Percentiles rank a stretch among this genome's conserved stretches.
Conservation (phyloP, 2,888 invertebrate genomes). For the Phyllotreta striolata region DNA sequence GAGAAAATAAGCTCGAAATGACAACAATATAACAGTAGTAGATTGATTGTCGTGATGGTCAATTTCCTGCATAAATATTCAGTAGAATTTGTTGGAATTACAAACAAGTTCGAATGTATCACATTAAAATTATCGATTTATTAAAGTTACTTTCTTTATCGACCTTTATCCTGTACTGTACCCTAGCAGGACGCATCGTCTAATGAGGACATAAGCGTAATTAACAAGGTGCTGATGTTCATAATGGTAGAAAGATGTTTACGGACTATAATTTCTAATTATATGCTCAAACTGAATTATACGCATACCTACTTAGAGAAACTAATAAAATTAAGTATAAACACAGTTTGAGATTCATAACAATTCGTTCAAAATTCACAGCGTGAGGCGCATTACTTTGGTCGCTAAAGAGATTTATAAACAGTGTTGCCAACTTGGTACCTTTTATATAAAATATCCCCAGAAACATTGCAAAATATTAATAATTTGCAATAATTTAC, state of each 20-base stretch:
- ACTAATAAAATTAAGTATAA: constrained; percentile 28
- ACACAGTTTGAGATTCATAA: constrained; percentile 41
- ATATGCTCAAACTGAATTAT: constrained; percentile 6
- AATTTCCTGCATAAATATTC: no score
- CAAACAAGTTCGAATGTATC: no score
- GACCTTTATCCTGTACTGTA: no score
- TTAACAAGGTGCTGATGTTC: constrained; percentile 5
- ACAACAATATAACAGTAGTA: no score
- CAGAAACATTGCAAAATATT: no score
- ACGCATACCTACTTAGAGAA: constrained; percentile 2
- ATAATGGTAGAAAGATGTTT: neutral
- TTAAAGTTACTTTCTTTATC: no score
- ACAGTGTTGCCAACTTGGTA: constrained; percentile 2
- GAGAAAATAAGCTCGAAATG: no score
- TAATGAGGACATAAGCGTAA: neutral
- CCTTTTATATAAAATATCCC: neutral
- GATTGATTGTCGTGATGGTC: no score
- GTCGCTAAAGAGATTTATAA: constrained; percentile 5
- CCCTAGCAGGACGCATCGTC: constrained; percentile 8
- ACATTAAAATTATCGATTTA: no score
- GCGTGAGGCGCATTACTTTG: constrained; percentile 28
- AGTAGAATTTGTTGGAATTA: no score
- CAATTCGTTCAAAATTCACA: constrained; percentile 42
- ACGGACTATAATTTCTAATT: constrained; percentile 13
- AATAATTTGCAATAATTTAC: no score